phyloP scores from a whole-genome alignment of 2,113 vertebrate genomes.

The Drymodes brunneopygia region DNA sequence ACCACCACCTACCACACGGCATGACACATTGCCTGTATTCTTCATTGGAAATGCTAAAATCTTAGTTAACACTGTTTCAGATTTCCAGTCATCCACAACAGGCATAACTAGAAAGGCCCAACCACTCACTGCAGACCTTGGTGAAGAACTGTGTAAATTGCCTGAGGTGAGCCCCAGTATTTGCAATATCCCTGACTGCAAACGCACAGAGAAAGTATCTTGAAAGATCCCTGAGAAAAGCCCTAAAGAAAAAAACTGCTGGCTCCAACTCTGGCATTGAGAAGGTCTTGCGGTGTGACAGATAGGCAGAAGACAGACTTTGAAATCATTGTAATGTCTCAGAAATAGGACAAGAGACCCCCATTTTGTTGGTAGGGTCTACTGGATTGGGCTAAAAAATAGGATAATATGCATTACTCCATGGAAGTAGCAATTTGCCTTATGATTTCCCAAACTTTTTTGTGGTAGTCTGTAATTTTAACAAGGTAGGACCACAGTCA shows the following conservation, averaged over 20 bases:
- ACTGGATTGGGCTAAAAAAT: neutral
- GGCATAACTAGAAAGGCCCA: neutral
- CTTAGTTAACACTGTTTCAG: neutral
- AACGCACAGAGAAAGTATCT: neutral
- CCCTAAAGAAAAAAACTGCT: neutral
- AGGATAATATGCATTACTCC: neutral
- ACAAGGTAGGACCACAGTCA: rapidly evolving
- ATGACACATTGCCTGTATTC: neutral
- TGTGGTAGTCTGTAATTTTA: neutral
- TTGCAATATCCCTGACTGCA: neutral
- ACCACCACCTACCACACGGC: neutral
- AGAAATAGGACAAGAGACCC: neutral
- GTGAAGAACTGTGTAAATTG: neutral
- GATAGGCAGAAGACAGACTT: neutral
- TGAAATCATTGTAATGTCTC: neutral
- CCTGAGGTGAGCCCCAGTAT: neutral
- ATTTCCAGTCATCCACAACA: neutral
- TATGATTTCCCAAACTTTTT: neutral
- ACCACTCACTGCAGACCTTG: neutral
- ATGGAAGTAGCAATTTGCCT: neutral
- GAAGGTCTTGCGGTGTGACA: neutral
- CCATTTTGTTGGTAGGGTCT: neutral
- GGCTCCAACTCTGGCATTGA: neutral
- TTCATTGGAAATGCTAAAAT: neutral
- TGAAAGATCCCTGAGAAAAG: neutral